Percentiles rank a stretch among this genome's conserved stretches.
These are phyloP conservation scores for Neotoxoptera formosana DNA, from an alignment of 1,140 invertebrate species.

Conservation along the genomic window DNA sequence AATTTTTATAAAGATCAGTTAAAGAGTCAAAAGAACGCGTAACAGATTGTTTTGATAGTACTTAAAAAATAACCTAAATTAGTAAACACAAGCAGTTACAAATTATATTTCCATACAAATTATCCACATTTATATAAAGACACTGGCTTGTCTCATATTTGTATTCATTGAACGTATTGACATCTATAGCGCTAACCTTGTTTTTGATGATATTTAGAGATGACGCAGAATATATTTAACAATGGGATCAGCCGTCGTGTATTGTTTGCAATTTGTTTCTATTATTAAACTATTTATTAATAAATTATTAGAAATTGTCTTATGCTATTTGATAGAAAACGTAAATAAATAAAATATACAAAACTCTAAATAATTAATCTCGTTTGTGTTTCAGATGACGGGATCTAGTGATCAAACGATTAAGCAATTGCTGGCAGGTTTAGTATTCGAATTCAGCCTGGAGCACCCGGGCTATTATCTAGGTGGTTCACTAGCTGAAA, in stretches of 20 bases:
- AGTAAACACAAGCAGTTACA: neutral
- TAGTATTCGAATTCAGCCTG: conserved; percentile 60
- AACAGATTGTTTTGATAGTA: neutral
- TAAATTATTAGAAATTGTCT: neutral
- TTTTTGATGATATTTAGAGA: neutral
- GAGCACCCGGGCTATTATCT: conserved; percentile 62
- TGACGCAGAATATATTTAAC: neutral
- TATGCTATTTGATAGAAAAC: neutral
- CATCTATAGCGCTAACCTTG: neutral
- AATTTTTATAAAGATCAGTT: neutral
- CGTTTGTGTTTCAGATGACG: conserved; percentile 59
- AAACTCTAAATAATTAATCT: neutral
- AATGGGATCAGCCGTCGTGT: neutral
- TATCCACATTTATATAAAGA: neutral
- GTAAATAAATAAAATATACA: neutral
- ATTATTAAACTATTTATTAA: neutral
- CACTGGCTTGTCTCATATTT: neutral
- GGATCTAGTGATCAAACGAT: conserved; percentile 59
- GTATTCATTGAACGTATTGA: neutral
- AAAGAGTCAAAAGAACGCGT: neutral
- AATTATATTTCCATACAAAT: neutral
- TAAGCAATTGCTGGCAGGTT: conserved; percentile 54
- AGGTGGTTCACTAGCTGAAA: conserved; percentile 64
- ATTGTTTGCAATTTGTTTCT: neutral
- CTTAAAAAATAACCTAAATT: neutral